Conservation (phyloP, 2,888 invertebrate species). For the Andrena haemorrhoa region DNA sequence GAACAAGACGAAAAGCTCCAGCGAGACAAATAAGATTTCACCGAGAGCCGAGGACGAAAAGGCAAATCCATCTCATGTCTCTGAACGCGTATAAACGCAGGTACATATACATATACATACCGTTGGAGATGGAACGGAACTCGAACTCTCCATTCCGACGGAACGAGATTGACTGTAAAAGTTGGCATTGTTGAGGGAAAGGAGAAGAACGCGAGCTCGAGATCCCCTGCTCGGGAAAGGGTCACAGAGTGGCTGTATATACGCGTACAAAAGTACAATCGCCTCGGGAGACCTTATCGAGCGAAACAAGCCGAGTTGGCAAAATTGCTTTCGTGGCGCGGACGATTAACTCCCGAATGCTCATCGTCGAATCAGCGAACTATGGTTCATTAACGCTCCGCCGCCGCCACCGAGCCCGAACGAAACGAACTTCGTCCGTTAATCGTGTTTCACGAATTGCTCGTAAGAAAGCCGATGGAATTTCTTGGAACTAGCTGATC, state of each 20-base stretch:
- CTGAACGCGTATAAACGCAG: conserved; percentile 1
- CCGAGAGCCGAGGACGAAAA: conserved; percentile 15
- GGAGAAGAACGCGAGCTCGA: conserved; percentile 24
- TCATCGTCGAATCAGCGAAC: conserved; percentile 68
- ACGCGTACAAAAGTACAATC: conserved; percentile 46
- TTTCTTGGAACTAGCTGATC: conserved; percentile 22
- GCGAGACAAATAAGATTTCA: conserved; percentile 38
- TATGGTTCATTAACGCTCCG: conserved; percentile 67
- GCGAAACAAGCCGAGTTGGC: conserved; percentile 62
- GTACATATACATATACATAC: background rate
- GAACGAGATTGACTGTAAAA: conserved; percentile 66
- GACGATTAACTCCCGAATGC: conserved; percentile 67
- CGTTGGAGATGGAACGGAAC: conserved; percentile 28
- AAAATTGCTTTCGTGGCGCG: conserved; percentile 66
- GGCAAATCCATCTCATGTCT: conserved; percentile 35
- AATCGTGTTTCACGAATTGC: conserved; percentile 60
- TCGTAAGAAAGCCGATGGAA: conserved; percentile 50
- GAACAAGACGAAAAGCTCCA: background rate
- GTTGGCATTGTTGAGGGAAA: conserved; percentile 54
- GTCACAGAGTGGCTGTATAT: conserved; percentile 35
- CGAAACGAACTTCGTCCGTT: conserved; percentile 61
- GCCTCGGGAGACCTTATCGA: conserved; percentile 55
- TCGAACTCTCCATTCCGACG: conserved; percentile 52
- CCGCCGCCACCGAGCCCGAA: conserved; percentile 33
- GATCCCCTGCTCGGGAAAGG: conserved; percentile 25